Base-by-base conservation (phyloP, 2,888 invertebrate genomes). In the Caenorhabditis becei region DNA sequence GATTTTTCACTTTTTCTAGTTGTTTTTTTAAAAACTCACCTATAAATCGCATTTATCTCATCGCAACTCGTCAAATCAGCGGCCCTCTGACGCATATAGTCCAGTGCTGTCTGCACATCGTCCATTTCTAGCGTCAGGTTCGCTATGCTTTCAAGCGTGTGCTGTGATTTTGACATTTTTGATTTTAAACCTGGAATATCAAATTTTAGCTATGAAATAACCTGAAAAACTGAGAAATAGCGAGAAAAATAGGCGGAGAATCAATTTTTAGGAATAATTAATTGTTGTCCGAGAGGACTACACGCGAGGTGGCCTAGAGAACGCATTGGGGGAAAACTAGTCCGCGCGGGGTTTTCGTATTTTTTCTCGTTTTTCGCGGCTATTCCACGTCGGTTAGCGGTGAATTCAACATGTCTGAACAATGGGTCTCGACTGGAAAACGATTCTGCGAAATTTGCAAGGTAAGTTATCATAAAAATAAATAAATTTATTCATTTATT, bases 361-460 rank as follows among this genome's bases (percentile, higher is more conserved):
- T 24, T 18, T 7, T 16, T 53, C n/a, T 49, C 20, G 24, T 2
- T n/a, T 20, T 65, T 47, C 58, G 35, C n/a, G 5, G 1, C 2
- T 62, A 41, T 65, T 65, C 37, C 7, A 18, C 16, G 41, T 70
- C 41, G 35, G 20, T 5, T 35, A 20, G 32, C 14, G 7, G 14
- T 10, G 5, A n/a, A 51, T 53, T 65, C 18, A n/a, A 79, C 51
- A 90, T 90, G 90, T 74, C 90, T 10, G 90, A 90, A 18, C 84
- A 85, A 61, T 98, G 98, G 98, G 96, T 96, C 92, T 97, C 97
- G 14, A 26, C 95, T 96, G 91, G 96, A 95, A 94, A 95, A 82
- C 97, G 97, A 92, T 97, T 95, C 92, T 98, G 98, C 91, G 97
- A 97, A 87, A 96, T 96, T 92, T 98, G 98, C 93, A 97, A 97